A percentile compares a stretch with the other conserved stretches of the same genome.
Conservation (phyloP, 1,140 invertebrate genomes). For the Saxidomus purpurata region DNA sequence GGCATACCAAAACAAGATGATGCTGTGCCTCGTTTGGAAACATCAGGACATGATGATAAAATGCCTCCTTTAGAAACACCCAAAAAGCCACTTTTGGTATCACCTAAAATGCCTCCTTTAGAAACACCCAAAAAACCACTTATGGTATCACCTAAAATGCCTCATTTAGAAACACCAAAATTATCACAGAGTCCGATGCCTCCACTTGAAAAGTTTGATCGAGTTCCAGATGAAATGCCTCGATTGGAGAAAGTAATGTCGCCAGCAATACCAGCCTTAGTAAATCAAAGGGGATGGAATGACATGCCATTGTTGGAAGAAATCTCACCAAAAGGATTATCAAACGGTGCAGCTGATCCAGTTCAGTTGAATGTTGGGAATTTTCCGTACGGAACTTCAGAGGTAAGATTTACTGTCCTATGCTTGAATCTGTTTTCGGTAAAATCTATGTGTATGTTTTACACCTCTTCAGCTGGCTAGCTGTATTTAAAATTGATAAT, state of each 20-base stretch:
- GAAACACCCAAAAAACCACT: neutral
- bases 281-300: neutral
- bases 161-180: neutral
- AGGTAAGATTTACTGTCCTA: neutral
- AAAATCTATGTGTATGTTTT: no score
- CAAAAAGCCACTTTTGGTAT: neutral
- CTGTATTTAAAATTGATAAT: no score
- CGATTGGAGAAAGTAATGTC: neutral
- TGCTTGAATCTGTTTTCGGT: no score
- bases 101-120: neutral
- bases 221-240: neutral
- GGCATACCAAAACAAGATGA: neutral
- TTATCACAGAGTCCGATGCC: neutral
- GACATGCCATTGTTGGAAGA: slow-evolving; percentile 6
- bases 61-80: neutral
- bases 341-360: neutral
- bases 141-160: neutral
- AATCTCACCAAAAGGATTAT: neutral
- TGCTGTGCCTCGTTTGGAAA: neutral
- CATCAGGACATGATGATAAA: neutral
- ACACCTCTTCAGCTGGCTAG: no score
- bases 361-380: neutral
- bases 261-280: neutral
- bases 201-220: neutral
- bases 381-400: slow-evolving; percentile 11